Base-by-base conservation (phyloP, 2,113 vertebrate species). In the Oreotragus oreotragus region DNA sequence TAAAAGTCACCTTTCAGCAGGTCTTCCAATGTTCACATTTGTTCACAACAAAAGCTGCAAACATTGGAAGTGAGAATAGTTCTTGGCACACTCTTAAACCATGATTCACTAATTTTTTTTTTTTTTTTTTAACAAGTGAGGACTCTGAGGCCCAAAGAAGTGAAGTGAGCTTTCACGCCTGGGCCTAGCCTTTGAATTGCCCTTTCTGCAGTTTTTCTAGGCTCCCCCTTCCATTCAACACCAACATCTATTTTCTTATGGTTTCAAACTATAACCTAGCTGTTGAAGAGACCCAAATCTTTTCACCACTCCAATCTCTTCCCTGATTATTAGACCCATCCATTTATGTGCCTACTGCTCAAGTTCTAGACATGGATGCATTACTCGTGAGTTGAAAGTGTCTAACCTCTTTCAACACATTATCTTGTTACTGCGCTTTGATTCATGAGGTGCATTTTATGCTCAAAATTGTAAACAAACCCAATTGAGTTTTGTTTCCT, bases 121-220 rank as follows among this genome's bases (percentile, higher is more conserved):
- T 17, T 17, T 70, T 73, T 39, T 23, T 39, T 73, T 73, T 62
- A n/a, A 49, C 49, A 70, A 39, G n/a, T 33, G 43, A 93, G 47
- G 27, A 27, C 0, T 21, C 30, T 1, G 2, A 58, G 73, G 4
- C 6, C 11, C 36, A 23, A 1, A 30, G 47, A 92, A 36, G 21
- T 51, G 81, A 89, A 73, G 60, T 60, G 49, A 86, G 9, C 0
- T 66, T 58, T 43, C 33, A 36, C 23, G 45, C 1, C 5, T 10
- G 39, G 45, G 2, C 6, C 33, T 57, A 5, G 2, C 1, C n/a
- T 8, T 21, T 10, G 11, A 3, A 17, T 21, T 57, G 16, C 60
- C 13, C 27, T 30, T 60, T 49, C 7, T 51, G 43, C 11, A 64
- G 39, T 23, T 64, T 84, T 58, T 64, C 53, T 60, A 36, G 33